phyloP scores from a whole-genome alignment of 2,888 invertebrate genomes.

The Machimus atricapillus region DNA sequence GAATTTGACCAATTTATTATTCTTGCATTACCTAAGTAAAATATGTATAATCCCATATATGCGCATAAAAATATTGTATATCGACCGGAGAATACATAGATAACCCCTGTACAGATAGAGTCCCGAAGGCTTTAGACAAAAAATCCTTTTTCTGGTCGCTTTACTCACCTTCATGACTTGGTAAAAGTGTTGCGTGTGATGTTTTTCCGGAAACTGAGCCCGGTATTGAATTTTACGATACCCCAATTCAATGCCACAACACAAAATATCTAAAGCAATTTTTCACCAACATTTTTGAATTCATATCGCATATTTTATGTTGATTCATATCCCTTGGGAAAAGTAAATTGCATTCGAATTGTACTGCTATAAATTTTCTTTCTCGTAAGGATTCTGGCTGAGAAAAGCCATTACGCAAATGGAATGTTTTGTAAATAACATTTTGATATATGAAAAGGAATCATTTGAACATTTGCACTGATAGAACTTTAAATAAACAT shows the following conservation, averaged over 20 bases:
- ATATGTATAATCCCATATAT: background rate
- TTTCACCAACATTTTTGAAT: background rate
- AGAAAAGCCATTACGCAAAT: slow-evolving; percentile 2
- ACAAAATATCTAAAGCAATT: background rate
- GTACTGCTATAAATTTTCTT: background rate
- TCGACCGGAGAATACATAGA: too few species aligned
- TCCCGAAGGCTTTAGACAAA: background rate
- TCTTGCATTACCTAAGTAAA: background rate
- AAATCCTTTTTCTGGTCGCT: background rate
- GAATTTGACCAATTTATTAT: background rate
- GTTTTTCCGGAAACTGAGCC: background rate
- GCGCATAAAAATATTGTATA: background rate
- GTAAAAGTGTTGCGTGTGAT: background rate
- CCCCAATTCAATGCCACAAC: background rate
- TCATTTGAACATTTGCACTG: background rate
- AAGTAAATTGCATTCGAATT: background rate
- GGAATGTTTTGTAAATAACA: slow-evolving; percentile 10
- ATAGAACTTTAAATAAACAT: background rate
- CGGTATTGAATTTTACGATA: background rate
- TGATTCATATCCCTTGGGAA: background rate
- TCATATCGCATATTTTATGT: background rate
- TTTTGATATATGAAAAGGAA: background rate
- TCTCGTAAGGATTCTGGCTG: background rate
- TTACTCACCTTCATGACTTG: background rate
- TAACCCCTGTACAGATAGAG: background rate